Evolutionary conservation across 2,113 vertebrate species (phyloP), one percentile per base, ranked within the genome.

Genomic region (Rafetus swinhoei): DNA sequence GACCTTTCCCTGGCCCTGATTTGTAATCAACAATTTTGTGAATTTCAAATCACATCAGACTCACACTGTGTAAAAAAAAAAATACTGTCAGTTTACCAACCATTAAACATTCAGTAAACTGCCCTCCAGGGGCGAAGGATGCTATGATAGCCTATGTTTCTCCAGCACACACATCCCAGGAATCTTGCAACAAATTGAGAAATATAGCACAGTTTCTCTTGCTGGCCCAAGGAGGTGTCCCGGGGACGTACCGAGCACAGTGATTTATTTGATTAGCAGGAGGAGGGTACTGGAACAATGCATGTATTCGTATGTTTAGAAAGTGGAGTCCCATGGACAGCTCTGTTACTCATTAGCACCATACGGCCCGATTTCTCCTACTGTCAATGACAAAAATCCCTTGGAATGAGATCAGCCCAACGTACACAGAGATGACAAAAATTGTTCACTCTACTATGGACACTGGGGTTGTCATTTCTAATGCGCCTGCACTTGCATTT

Each of bases 1-100:
- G 62, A 90, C 81, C 81, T 93, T 92, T 95, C 91, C 76, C 80
- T 32, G 77, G 21, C 92, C 62, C 82, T 88, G 77, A 92, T 81
- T 85, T 89, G 52, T 77, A 93, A 91, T 52, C 45, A 90, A 39
- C 62, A 82, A 27, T 77, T 95, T 50, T 52, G 3, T 77, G 86
- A 84, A 86, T 88, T 72, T 84, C 55, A 82, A 35, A 85, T 87
- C 65, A 57, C 57, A 6, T 55, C 59, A 81, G 5, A 84, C 35
- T 83, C 81, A 77, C 24, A 32, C 53, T 45, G 77, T 54, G 45
- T 22, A 94, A 94, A 94, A 77, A 52, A 59, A 2, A 54, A 54
- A 54, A 54, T 54, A 13, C 25, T 89, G 53, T 90, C 89, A 65
- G 55, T 86, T 96, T 89, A 55, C 45, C 86, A 86, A 80, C 24